Evolutionary conservation across 2,888 invertebrate genomes (phyloP), one percentile per base, ranked within the genome.

Genomic region (Polydrusus pterygomalis): DNA sequence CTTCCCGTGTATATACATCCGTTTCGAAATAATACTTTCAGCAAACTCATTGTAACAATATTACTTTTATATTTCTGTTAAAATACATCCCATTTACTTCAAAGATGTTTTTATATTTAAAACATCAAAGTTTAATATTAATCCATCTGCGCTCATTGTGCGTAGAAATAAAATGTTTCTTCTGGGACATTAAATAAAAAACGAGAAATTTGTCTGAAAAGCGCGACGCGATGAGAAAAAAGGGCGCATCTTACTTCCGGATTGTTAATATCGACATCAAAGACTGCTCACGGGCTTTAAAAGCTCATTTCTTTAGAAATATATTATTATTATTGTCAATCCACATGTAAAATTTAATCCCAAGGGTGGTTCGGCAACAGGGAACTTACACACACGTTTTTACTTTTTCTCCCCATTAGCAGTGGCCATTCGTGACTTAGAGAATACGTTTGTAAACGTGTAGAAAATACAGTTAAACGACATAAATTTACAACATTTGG

Each of bases 341-440:
- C 86, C 87, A 85, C 86, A 87, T 87, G 87, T 87, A 85, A 87
- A 87, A 87, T 87, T 86, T 87, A 87, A 87, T 87, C 87, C 86
- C 86, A 84, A 81, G 85, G 85, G 85, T 85, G 82, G 81, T 81
- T 79, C 77, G 71, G 63, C 65, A 70, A 70, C 72, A 73, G 71
- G 67, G 67, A 76, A 62, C 25, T 38, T 56, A 72, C 70, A 77
- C 70, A 75, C 71, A 73, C 62, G 38, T 17, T 10, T 38, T 38
- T 54, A 10, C 78, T 79, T 79, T 54, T 43, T 73, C 51, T 51
- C 81, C 83, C 80, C 34, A 1, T 34, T 1, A 34, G 34, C 34
- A 34, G 34, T 34, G 34, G 34, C 34, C 34, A 8, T 8, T 34
- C 34, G 10, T 34, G 7, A 34, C 34, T 34, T 7, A 8, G 34